These are phyloP conservation scores for Rotaria socialis DNA, from an alignment of 2,888 invertebrate species.

Conservation along the genomic window DNA sequence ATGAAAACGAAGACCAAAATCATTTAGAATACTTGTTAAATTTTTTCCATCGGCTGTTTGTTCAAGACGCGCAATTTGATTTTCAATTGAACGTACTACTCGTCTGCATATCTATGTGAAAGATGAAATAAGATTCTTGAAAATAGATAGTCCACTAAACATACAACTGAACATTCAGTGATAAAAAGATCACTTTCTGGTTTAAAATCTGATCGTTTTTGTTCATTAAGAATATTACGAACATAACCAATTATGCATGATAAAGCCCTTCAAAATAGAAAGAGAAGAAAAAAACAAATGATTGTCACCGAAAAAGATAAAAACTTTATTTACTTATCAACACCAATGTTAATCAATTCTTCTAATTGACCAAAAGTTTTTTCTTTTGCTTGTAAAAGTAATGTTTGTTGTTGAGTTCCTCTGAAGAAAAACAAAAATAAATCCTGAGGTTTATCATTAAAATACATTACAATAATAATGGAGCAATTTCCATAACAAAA, in stretches of 20 bases:
- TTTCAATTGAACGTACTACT: slow-evolving; percentile 40
- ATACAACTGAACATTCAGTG: slow-evolving; percentile 25
- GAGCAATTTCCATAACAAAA: slow-evolving; percentile 30
- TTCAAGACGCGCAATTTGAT: slow-evolving; percentile 37
- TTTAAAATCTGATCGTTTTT: slow-evolving; percentile 82
- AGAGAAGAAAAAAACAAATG: neutral
- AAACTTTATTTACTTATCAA: neutral
- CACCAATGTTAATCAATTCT: slow-evolving; percentile 27
- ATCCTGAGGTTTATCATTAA: slow-evolving; percentile 49
- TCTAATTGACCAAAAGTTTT: slow-evolving; percentile 71
- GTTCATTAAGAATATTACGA: slow-evolving; percentile 77
- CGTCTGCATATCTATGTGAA: slow-evolving; percentile 48
- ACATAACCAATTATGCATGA: slow-evolving; percentile 14
- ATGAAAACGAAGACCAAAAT: slow-evolving; percentile 46
- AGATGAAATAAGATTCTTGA: slow-evolving; percentile 44
- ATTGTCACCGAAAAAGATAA: neutral
- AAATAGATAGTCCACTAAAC: no score
- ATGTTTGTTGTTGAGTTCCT: slow-evolving; percentile 79
- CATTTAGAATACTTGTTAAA: slow-evolving; percentile 37
- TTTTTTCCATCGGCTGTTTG: slow-evolving; percentile 45
- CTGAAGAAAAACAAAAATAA: slow-evolving; percentile 61
- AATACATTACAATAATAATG: slow-evolving; percentile 68
- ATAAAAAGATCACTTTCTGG: slow-evolving; percentile 61
- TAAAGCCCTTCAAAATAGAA: neutral
- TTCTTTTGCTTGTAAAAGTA: slow-evolving; percentile 80